Evolutionary conservation across 2,113 vertebrate genomes (phyloP).

Genomic region (Cathartes aura): DNA sequence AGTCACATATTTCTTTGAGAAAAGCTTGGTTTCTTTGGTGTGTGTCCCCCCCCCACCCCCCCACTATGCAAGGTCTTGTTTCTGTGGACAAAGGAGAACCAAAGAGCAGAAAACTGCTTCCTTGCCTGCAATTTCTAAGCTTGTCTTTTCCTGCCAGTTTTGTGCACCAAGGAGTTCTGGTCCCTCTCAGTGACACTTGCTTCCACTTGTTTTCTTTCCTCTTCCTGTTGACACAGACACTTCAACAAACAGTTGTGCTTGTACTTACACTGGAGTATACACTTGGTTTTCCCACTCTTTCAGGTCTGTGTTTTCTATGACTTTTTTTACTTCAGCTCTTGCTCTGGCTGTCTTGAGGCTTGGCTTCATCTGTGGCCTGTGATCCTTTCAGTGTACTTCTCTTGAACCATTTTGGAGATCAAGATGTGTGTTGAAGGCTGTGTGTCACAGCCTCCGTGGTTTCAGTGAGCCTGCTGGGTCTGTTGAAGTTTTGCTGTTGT

Average conservation of each 20-base stretch:
- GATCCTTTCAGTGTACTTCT: neutral
- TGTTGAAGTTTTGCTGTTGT: neutral
- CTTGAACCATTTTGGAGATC: neutral
- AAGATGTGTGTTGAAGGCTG: neutral
- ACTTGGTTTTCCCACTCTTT: neutral
- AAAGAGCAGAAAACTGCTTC: neutral
- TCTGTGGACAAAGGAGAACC: neutral
- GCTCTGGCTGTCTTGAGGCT: neutral
- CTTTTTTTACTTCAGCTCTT: neutral
- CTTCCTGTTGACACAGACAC: neutral
- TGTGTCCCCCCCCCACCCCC: too few relatives aligned
- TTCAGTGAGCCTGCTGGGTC: neutral
- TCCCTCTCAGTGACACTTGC: neutral
- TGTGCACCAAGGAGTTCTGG: neutral
- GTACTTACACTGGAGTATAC: neutral
- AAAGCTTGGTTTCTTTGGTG: neutral
- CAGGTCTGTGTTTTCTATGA: neutral
- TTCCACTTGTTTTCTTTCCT: neutral
- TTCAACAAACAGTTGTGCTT: neutral
- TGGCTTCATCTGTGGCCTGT: neutral
- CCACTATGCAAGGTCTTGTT: neutral
- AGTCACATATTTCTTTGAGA: neutral
- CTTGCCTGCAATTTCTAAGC: neutral
- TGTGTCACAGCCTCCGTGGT: neutral
- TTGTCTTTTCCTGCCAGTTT: neutral